Evolutionary conservation across 2,888 invertebrate genomes (phyloP), one percentile per base, ranked within the genome.

Genomic region (Drosophila testacea): DNA sequence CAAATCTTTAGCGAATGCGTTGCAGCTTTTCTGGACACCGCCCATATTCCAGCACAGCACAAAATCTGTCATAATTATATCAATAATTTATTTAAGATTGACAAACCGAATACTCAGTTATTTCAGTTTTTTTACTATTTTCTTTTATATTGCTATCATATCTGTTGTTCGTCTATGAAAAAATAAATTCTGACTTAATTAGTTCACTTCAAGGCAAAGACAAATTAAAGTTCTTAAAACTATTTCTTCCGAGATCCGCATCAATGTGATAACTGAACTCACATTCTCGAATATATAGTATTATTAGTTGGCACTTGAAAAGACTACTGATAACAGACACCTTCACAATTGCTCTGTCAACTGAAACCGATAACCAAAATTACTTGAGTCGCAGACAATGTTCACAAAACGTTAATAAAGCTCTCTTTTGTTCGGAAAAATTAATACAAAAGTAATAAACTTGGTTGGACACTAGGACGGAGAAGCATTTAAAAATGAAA

Each of bases 1-100:
- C 34, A 92, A 69, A 11, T 88, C 76, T 10, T 73, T 70, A 0
- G 92, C 85, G 62, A 92, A 92, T 11, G 72, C 66, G 70, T 81
- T 81, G 41, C 69, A 82, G 56, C 77, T 79, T 3, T 81, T 77
- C 38, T 66, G 54, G 13, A 66, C 51, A 11, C 78, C 74, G n/a
- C 70, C 62, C 73, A 84, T 82, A 28, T 73, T 74, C 2, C 76
- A 73, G 70, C 11, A 65, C 71, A 41, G 69, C 52, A 32, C 59
- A 38, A 67, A 73, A 55, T 46, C 56, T 64, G 30, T 32, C 6
- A 22, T 1, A 67, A 22, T 42, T 22, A 3, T 22, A 22, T 28
- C 0, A 11, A 22, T 0, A 9, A 48, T 10, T 28, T 46, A 32
- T 41, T 55, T 63, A 1, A 34, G 28, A 38, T 13, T 28, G 6